Evolutionary conservation across 2,113 vertebrate species (phyloP).

Genomic region (Leucosticte australis): DNA sequence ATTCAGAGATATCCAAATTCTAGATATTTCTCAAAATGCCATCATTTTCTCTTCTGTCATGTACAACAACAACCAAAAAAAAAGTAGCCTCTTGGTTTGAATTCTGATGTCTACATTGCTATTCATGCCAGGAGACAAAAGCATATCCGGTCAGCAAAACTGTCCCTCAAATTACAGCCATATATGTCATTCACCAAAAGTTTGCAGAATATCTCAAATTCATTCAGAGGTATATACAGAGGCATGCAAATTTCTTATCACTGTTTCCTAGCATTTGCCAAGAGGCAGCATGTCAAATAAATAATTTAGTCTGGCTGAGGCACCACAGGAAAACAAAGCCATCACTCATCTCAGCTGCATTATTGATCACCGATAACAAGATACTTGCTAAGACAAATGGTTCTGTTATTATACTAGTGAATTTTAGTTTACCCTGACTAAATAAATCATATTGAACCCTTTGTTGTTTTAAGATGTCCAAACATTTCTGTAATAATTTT

Average conservation of each 20-base stretch:
- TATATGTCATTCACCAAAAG: constrained; percentile 2
- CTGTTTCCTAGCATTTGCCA: constrained; percentile 65
- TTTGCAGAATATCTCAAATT: not conserved
- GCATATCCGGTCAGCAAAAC: not conserved
- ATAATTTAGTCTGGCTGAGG: constrained; percentile 74
- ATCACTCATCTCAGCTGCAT: constrained; percentile 74
- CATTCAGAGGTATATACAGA: constrained; percentile 1
- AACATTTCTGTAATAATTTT: constrained; percentile 57
- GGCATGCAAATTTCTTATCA: constrained; percentile 62
- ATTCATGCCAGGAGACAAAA: not conserved
- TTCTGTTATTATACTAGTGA: constrained; percentile 70
- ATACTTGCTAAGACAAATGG: constrained; percentile 80
- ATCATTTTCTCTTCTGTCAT: not conserved
- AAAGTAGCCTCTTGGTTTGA: not conserved
- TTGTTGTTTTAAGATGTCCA: constrained; percentile 69
- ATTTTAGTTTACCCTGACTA: constrained; percentile 72
- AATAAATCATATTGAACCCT: constrained; percentile 71
- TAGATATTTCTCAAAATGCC: not conserved
- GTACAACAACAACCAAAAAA: not conserved
- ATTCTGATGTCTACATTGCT: not conserved
- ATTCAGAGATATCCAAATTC: not conserved
- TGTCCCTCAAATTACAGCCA: not conserved
- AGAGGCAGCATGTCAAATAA: constrained; percentile 75
- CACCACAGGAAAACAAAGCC: constrained; percentile 70
- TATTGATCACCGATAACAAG: constrained; percentile 83